Base-by-base conservation (phyloP, 1,140 invertebrate genomes). In the Paracyclopina nana region DNA sequence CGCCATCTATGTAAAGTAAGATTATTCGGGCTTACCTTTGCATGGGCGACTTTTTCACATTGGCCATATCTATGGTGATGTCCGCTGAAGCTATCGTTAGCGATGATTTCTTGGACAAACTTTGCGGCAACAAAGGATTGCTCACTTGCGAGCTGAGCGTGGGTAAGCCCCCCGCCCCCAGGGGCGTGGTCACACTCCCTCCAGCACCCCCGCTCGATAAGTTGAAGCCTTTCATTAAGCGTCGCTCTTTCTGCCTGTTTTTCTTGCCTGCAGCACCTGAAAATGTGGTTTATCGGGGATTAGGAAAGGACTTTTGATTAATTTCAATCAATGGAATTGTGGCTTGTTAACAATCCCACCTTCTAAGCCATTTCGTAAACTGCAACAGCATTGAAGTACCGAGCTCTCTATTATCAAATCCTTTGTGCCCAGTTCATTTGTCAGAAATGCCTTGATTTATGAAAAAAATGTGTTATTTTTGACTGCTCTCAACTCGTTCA, bases 211-310 rank as follows among this genome's bases (percentile, higher is more conserved):
- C 75, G n/a, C n/a, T 74, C 1, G 74, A 78, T 38, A 86, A 82
- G 66, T 91, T 87, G 70, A 91, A 91, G 1, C 86, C 86, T 63
- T 91, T 91, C 83, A 90, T 88, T 24, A 91, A 66, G 0, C 85
- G 74, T 0, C 86, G 72, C 61, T 90, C 85, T 66, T 87, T 86
- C 63, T 88, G 83, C 0, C 85, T 74, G 61, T 87, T 88, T 68
- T 88, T 90, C 66, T 88, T 88, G 27, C 86, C 84, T 54, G 84
- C 82, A 56, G 80, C 77, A 62, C 82, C 82, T 76, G 69, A 34
- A 60, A 55, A 50, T 43, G 55, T 44, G 27, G 27, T n/a, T 18
- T 18, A 22, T 18, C 8, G n/a, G 29, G n/a, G n/a, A 42, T n/a
- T 42, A 8, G 18, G 20, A 42, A 42, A n/a, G 8, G 6, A 18